phyloP scores from a whole-genome alignment of 2,113 vertebrate species.

The Protobothrops flavoviridis region DNA sequence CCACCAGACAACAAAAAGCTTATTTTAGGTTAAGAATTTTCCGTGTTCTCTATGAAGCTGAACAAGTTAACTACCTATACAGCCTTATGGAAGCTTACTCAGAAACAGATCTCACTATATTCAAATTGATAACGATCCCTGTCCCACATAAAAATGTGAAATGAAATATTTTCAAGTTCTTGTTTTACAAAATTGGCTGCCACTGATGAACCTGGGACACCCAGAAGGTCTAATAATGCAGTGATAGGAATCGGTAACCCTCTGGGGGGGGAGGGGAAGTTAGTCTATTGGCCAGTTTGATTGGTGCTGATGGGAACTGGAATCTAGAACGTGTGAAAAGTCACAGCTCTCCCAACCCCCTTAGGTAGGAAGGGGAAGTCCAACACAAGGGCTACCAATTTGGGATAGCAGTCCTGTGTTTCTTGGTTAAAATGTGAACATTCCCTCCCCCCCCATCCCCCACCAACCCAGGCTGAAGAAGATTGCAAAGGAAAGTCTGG shows the following conservation, averaged over 20 bases:
- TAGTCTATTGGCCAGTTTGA: neutral
- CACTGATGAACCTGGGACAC: neutral
- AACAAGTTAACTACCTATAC: neutral
- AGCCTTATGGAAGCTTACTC: neutral
- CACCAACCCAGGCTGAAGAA: neutral
- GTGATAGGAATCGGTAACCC: neutral
- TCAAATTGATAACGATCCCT: neutral
- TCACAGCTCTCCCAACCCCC: neutral
- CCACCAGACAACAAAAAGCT: neutral
- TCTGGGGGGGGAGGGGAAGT: neutral
- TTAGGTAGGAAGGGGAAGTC: neutral
- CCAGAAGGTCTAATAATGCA: neutral
- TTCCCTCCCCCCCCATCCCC: too few species aligned
- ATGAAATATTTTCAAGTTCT: neutral
- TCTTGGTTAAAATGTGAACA: neutral
- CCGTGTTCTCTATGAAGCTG: neutral
- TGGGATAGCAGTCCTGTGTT: neutral
- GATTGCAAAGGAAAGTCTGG: too few species aligned
- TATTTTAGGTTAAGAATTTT: neutral
- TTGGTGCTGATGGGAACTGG: neutral
- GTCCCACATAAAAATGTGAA: neutral
- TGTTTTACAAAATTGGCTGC: neutral
- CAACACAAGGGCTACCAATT: neutral
- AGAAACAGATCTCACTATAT: neutral
- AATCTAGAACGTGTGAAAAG: neutral